phyloP scores from a whole-genome alignment of 2,113 vertebrate species.

The Tapirus terrestris region DNA sequence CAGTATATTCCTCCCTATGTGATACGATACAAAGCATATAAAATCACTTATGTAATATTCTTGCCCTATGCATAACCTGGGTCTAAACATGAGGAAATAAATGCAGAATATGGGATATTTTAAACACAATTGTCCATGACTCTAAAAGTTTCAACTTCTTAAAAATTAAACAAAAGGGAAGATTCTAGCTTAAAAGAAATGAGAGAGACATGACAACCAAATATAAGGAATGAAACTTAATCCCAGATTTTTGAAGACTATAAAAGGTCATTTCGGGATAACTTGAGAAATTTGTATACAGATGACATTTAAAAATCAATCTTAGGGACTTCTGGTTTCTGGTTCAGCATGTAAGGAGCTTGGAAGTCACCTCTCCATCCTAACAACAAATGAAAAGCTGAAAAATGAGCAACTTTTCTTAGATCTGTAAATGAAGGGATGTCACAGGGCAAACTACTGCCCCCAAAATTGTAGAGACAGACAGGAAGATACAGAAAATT shows the following conservation, averaged over 20 bases:
- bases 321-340: background rate
- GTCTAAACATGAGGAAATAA: background rate
- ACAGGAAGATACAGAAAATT: background rate
- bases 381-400: background rate
- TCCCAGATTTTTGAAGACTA: background rate
- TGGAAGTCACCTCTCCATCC: background rate
- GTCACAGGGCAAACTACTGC: background rate
- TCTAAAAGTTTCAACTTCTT: background rate
- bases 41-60: background rate
- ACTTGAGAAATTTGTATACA: background rate
- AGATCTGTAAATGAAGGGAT: background rate
- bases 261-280: background rate
- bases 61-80: background rate
- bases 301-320: background rate
- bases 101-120: background rate
- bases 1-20: background rate
- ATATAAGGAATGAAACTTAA: background rate
- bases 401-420: background rate
- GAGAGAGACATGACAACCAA: background rate
- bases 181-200: background rate
- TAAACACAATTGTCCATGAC: background rate
- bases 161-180: background rate
- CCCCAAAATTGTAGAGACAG: background rate
- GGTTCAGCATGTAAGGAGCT: background rate
- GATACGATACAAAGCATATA: background rate